Conservation (phyloP, 2,113 vertebrate genomes). For the Protobothrops mucrosquamatus region DNA sequence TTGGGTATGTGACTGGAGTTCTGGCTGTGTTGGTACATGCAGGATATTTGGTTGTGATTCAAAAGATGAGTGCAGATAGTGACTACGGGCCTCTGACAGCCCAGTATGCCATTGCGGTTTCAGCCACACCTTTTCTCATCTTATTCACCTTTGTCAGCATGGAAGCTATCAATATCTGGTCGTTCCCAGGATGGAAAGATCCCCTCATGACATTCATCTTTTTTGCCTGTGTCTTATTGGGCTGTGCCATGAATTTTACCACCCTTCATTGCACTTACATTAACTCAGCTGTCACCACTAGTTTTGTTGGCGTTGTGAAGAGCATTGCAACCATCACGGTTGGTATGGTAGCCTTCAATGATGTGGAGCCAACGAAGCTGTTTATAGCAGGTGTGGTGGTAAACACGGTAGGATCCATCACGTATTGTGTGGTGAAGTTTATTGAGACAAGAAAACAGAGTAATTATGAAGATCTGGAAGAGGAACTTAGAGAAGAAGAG, state of each 20-base stretch:
- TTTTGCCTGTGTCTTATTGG: constrained; percentile 82
- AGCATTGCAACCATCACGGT: constrained; percentile 97
- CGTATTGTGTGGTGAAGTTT: constrained; percentile 93
- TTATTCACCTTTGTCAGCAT: constrained; percentile 86
- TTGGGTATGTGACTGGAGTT: constrained; percentile 90
- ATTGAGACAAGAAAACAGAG: constrained; percentile 84
- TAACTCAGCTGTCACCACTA: constrained; percentile 98
- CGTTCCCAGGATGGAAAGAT: constrained; percentile 88
- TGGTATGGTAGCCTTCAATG: constrained; percentile 94
- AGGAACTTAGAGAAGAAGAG: constrained; percentile 68
- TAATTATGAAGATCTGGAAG: constrained; percentile 89
- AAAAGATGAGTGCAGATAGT: constrained; percentile 88
- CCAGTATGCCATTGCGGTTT: constrained; percentile 91
- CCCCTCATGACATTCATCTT: constrained; percentile 86
- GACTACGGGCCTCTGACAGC: constrained; percentile 91
- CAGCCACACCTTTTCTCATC: constrained; percentile 87
- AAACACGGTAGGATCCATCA: constrained; percentile 93
- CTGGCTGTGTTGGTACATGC: constrained; percentile 93
- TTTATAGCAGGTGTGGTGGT: constrained; percentile 94
- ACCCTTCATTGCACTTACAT: constrained; percentile 97
- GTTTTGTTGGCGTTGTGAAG: constrained; percentile 98
- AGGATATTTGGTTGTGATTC: constrained; percentile 94
- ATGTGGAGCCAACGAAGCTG: constrained; percentile 87
- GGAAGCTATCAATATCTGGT: constrained; percentile 90
- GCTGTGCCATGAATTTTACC: constrained; percentile 99